These are phyloP conservation scores for Caranx ignobilis DNA, from an alignment of 2,113 vertebrate species.

Conservation along the genomic window DNA sequence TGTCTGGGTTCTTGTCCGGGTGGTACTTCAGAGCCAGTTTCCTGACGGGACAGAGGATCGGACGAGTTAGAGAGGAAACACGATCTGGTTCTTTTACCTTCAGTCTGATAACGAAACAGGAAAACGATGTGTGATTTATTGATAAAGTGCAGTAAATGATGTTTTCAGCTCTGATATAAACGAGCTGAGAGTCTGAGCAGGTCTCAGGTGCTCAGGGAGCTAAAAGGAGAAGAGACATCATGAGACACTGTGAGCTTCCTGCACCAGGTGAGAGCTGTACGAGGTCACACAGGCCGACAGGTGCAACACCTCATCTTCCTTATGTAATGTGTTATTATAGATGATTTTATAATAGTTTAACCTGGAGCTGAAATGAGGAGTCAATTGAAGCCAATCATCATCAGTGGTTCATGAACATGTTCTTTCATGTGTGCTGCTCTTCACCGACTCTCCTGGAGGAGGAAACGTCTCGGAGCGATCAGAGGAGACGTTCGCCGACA, in stretches of 20 bases:
- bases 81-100: background rate
- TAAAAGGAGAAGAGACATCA: too few relatives aligned
- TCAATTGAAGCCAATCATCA: background rate
- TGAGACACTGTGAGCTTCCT: too few relatives aligned
- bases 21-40: conserved; percentile 93
- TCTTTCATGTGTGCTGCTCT: background rate
- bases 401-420: background rate
- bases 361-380: background rate
- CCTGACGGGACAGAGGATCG: conserved; percentile 73
- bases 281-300: too few relatives aligned
- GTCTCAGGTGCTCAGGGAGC: too few relatives aligned
- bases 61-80: background rate
- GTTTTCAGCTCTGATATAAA: too few relatives aligned
- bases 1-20: conserved; percentile 95
- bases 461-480: background rate
- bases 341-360: too few relatives aligned
- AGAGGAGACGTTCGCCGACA: background rate
- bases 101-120: background rate
- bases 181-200: too few relatives aligned
- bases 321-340: too few relatives aligned
- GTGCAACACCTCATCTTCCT: too few relatives aligned
- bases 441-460: background rate
- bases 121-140: too few relatives aligned
- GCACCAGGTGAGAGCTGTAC: too few relatives aligned
- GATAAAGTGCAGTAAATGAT: too few relatives aligned